Conservation (phyloP, 2,113 vertebrate species). For the Gasterosteus nipponicus region DNA sequence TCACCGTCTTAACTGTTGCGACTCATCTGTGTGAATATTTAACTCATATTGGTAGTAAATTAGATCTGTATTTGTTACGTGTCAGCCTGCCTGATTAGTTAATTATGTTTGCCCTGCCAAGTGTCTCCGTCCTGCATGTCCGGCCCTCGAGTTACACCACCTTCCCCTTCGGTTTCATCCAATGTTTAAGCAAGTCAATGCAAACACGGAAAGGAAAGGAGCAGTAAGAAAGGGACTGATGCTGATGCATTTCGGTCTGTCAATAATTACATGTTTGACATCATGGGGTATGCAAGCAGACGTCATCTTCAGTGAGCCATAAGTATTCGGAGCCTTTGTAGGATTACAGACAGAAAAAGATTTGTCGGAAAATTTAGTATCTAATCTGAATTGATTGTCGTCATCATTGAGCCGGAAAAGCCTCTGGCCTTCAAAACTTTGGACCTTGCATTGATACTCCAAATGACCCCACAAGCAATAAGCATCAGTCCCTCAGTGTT, state of each 20-base stretch:
- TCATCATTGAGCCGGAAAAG: background rate
- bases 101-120: slow-evolving; percentile 72
- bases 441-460: background rate
- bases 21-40: slow-evolving; percentile 72
- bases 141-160: background rate
- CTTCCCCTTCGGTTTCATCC: slow-evolving; percentile 4
- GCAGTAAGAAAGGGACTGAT: background rate
- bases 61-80: slow-evolving; percentile 72
- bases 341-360: background rate
- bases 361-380: background rate
- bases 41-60: slow-evolving; percentile 71
- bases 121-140: slow-evolving; percentile 35
- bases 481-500: slow-evolving; percentile 27
- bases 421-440: slow-evolving; percentile 1
- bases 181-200: slow-evolving; percentile 55
- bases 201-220: slow-evolving; percentile 25
- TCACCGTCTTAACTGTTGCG: slow-evolving; percentile 55
- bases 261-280: background rate
- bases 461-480: slow-evolving; percentile 25
- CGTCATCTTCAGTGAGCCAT: background rate
- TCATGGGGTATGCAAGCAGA: background rate
- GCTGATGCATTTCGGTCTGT: background rate
- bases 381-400: background rate
- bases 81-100: slow-evolving; percentile 68
- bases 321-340: background rate